phyloP scores from a whole-genome alignment of 2,113 vertebrate genomes.

The Ophthalmolycus amberensis region DNA sequence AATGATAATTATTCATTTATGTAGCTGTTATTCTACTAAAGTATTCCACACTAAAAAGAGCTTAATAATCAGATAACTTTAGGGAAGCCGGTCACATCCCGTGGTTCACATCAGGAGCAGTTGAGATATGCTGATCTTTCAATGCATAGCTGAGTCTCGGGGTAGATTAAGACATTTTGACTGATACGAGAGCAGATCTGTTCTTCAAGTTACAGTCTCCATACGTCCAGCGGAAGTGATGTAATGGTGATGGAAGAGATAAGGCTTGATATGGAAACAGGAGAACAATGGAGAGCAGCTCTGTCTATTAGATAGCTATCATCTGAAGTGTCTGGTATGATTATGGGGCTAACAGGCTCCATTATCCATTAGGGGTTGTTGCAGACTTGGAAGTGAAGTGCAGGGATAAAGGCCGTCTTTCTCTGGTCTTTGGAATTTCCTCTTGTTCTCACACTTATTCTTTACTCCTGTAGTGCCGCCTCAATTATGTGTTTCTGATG shows the following conservation, averaged over 20 bases:
- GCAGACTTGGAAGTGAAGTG: constrained; percentile 27
- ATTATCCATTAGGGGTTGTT: constrained; percentile 23
- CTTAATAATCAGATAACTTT: constrained; percentile 53
- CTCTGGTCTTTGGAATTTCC: constrained; percentile 42
- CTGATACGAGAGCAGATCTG: constrained; percentile 14
- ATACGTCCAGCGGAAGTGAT: constrained; percentile 34
- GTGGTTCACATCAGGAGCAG: constrained; percentile 32
- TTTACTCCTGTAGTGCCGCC: background rate
- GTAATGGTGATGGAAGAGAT: constrained; percentile 46
- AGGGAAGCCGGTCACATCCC: constrained; percentile 39
- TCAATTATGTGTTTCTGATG: constrained; percentile 3
- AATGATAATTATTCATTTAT: constrained; percentile 27
- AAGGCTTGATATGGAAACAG: constrained; percentile 40
- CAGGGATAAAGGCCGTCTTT: constrained; percentile 31
- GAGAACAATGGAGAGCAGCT: constrained; percentile 54
- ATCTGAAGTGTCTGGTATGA: constrained; percentile 30
- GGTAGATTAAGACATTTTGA: constrained; percentile 21
- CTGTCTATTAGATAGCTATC: constrained; percentile 34
- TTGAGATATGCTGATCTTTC: constrained; percentile 42
- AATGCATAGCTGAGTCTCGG: constrained; percentile 19
- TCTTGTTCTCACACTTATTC: constrained; percentile 30
- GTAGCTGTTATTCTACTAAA: constrained; percentile 30
- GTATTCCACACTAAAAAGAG: constrained; percentile 14
- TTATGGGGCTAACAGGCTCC: constrained; percentile 46
- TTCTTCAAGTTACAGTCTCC: constrained; percentile 16